phyloP scores from a whole-genome alignment of 2,113 vertebrate species.

The Hepsetus odoe region DNA sequence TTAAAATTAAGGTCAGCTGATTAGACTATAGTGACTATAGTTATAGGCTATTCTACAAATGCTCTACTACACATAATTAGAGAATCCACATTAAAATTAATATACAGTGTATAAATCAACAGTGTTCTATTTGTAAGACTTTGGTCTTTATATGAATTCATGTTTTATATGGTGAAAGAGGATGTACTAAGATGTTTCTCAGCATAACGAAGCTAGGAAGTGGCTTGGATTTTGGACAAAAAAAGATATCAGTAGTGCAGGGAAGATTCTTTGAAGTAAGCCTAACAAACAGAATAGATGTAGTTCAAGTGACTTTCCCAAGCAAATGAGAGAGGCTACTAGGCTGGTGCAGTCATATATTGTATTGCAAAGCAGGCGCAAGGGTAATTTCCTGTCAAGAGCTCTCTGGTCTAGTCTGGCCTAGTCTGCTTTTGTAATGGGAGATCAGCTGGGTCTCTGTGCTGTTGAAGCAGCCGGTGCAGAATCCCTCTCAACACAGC shows the following conservation, averaged over 20 bases:
- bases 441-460: slow-evolving; percentile 79
- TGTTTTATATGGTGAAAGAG: not conserved
- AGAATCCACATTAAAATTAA: not conserved
- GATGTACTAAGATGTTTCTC: not conserved
- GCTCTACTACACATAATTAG: not conserved
- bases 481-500: slow-evolving; percentile 77
- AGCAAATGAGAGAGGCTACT: slow-evolving; percentile 22
- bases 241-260: slow-evolving; percentile 1
- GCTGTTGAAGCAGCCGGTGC: slow-evolving; percentile 73
- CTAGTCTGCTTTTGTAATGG: slow-evolving; percentile 80
- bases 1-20: not conserved
- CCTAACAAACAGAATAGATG: slow-evolving; percentile 16
- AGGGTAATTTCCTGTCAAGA: slow-evolving; percentile 86
- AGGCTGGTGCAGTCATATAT: slow-evolving; percentile 54
- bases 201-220: not conserved
- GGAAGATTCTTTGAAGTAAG: slow-evolving; percentile 21
- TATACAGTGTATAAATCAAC: not conserved
- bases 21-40: too few relatives aligned
- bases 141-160: not conserved
- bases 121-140: not conserved
- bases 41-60: not conserved
- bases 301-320: slow-evolving; percentile 6
- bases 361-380: slow-evolving; percentile 67
- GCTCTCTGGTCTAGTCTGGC: slow-evolving; percentile 80
- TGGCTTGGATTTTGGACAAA: not conserved